phyloP scores from a whole-genome alignment of 2,113 vertebrate genomes.

The Cyanistes caeruleus region DNA sequence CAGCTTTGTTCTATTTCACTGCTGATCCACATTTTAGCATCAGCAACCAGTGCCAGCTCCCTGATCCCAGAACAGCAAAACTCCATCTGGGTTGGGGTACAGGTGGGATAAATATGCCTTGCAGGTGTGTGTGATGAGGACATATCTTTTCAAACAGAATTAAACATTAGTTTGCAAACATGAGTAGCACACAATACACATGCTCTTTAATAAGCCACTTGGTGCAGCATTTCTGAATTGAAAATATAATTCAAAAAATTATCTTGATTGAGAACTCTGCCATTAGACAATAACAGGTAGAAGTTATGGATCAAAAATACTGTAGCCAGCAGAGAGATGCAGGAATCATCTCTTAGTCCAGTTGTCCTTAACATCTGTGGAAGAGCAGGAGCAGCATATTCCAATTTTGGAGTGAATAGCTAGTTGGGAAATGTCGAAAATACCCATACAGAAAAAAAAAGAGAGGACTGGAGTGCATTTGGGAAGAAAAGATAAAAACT shows the following conservation, averaged over 20 bases:
- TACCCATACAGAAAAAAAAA: background rate
- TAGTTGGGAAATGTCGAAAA: background rate
- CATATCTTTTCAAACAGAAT: constrained; percentile 7
- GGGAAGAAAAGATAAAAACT: background rate
- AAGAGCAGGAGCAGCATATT: background rate
- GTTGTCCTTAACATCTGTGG: background rate
- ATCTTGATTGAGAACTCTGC: background rate
- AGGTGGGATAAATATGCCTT: background rate
- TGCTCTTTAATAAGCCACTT: background rate
- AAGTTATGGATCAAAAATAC: background rate
- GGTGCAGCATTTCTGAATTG: background rate
- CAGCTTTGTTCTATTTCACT: constrained; percentile 19
- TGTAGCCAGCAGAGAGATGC: background rate
- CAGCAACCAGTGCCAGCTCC: background rate
- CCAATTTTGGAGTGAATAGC: background rate
- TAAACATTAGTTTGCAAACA: background rate
- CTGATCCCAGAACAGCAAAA: background rate
- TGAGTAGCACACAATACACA: background rate
- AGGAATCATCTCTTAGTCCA: background rate
- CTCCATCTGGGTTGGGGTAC: background rate
- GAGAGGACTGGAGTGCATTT: background rate
- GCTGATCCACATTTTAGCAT: background rate
- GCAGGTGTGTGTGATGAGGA: background rate
- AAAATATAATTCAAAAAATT: background rate
- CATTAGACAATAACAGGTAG: background rate